Base-by-base conservation (phyloP, 2,888 invertebrate species). In the Xestia ashworthii region DNA sequence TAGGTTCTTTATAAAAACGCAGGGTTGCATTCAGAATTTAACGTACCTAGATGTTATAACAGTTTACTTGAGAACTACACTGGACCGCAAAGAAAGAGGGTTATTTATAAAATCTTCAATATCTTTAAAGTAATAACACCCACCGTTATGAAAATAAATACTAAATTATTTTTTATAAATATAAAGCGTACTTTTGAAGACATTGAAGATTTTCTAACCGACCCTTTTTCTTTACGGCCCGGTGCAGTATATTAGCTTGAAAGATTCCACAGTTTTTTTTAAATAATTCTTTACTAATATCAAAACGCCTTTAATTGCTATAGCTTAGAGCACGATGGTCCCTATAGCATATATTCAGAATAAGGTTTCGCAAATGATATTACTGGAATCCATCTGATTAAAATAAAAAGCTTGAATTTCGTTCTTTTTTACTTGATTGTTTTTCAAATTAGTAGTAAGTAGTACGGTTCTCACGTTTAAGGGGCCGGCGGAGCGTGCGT, bases 1-100 rank as follows among this genome's bases (percentile, higher is more conserved):
- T 89, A 80, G 73, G 72, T 91, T 90, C 91, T 93, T 93, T 94
- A 92, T 90, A 89, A 81, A 66, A 65, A 66, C 1, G 62, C 94
- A 93, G 95, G 83, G 89, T 78, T 68, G 95, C n/a, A 95, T 78
- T 93, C 19, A 74, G 77, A 19, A 6, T 19, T 14, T 5, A 38
- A n/a, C 50, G 0, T 32, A n/a, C 50, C 0, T 32, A 48, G 9
- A 0, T 1, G n/a, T 16, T 32, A 60, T 16, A 16, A 60, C 16
- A 38, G 5, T 9, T 62, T 19, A 2, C 9, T 38, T 62, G 1
- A 38, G 19, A 62, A 38, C 19, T 19, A 32, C 32, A 32, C 32
- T 32, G 32, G 32, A 32, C 32, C 32, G 32, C 32, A 32, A 32
- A 32, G 32, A 32, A 32, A 32, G 1, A 32, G 32, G 32, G 32